Evolutionary conservation across 2,888 invertebrate species (phyloP).

Genomic region (Agrypnus murinus): DNA sequence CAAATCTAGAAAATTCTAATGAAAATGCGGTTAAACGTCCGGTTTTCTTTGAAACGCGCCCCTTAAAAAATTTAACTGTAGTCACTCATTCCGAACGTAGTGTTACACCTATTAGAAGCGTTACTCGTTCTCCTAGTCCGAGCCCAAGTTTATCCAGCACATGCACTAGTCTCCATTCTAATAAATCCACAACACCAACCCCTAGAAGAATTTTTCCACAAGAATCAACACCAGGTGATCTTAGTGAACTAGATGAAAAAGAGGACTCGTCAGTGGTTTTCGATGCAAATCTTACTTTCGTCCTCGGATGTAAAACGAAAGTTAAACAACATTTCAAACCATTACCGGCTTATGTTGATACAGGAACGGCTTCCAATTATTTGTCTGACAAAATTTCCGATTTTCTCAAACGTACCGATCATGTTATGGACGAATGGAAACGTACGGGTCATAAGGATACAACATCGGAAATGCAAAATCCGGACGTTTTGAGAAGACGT

Average conservation of each 20-base stretch:
- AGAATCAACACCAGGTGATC: slow-evolving; percentile 72
- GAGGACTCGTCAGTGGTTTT: slow-evolving; percentile 88
- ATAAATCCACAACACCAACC: slow-evolving; percentile 68
- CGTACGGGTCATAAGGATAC: slow-evolving; percentile 79
- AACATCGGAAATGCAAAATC: slow-evolving; percentile 63
- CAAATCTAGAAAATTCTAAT: slow-evolving; percentile 56
- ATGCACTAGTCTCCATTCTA: slow-evolving; percentile 68
- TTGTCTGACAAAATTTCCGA: slow-evolving; percentile 85
- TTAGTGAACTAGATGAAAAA: slow-evolving; percentile 77
- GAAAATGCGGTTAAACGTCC: slow-evolving; percentile 56
- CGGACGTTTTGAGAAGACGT: slow-evolving; percentile 44
- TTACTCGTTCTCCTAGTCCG: slow-evolving; percentile 56
- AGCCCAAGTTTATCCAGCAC: slow-evolving; percentile 58
- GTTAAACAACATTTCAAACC: slow-evolving; percentile 79
- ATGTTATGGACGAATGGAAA: slow-evolving; percentile 91
- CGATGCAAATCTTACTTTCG: slow-evolving; percentile 87
- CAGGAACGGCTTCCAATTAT: slow-evolving; percentile 84
- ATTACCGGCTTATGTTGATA: slow-evolving; percentile 84
- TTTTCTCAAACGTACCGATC: slow-evolving; percentile 88
- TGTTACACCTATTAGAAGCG: slow-evolving; percentile 39
- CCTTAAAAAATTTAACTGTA: slow-evolving; percentile 68
- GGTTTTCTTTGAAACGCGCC: slow-evolving; percentile 63
- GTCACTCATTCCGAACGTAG: slow-evolving; percentile 61
- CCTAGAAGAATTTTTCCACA: slow-evolving; percentile 84
- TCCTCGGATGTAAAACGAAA: slow-evolving; percentile 83